phyloP scores from a whole-genome alignment of 2,113 vertebrate genomes.

The Chitala chitala region DNA sequence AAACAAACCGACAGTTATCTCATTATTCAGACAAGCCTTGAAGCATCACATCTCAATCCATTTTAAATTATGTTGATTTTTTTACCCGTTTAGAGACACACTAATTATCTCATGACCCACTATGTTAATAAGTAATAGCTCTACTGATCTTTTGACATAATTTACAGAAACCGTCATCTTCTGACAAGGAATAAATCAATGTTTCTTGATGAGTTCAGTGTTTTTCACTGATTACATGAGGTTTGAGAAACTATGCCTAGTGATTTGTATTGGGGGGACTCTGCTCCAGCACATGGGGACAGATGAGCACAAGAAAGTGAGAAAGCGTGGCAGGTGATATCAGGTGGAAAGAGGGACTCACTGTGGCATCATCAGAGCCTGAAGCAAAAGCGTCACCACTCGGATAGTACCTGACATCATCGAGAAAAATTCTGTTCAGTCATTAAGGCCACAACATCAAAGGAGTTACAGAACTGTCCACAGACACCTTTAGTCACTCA shows the following conservation, averaged over 20 bases:
- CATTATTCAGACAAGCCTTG: neutral
- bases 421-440: neutral
- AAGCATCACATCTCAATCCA: neutral
- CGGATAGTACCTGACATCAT: slow-evolving; percentile 80
- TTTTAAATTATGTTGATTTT: no score
- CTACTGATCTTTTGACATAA: no score
- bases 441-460: no score
- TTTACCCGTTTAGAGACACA: neutral
- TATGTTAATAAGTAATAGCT: no score
- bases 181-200: slow-evolving; percentile 16
- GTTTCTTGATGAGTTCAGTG: neutral
- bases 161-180: neutral
- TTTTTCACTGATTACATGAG: neutral
- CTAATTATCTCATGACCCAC: no score
- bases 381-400: slow-evolving; percentile 98
- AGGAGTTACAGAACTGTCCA: neutral
- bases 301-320: neutral
- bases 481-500: neutral
- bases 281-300: neutral
- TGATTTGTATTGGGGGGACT: neutral
- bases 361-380: slow-evolving; percentile 93
- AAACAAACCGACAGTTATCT: slow-evolving; percentile 29
- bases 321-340: neutral
- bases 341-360: slow-evolving; percentile 56
- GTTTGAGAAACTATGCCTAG: neutral